These are phyloP conservation scores for Clamator glandarius DNA, from an alignment of 2,797 vertebrate species.

Conservation along the genomic window DNA sequence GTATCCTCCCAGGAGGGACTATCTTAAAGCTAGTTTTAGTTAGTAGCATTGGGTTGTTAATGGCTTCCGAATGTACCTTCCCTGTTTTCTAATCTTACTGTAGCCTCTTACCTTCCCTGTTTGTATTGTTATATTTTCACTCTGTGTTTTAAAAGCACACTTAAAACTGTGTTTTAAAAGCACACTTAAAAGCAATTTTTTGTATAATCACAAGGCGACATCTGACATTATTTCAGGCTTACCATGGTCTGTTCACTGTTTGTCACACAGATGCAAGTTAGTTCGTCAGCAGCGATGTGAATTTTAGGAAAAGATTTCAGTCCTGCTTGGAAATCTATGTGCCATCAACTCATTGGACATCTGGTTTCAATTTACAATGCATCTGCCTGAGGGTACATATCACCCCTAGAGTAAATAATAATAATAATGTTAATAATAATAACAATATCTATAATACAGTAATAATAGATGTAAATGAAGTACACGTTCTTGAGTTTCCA, in stretches of 20 bases:
- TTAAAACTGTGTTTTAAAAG: neutral
- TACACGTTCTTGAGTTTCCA: conserved; percentile 65
- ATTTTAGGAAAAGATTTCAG: conserved; percentile 35
- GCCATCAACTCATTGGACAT: conserved; percentile 72
- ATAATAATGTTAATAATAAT: conserved; percentile 70
- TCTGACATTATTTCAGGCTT: neutral
- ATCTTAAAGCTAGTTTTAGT: conserved; percentile 48
- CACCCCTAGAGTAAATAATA: conserved; percentile 68
- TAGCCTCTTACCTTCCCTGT: neutral
- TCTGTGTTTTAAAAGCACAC: neutral
- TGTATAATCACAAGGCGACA: neutral
- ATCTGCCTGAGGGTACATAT: conserved; percentile 38
- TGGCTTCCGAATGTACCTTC: conserved; percentile 60
- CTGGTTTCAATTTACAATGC: conserved; percentile 74
- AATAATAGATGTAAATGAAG: conserved; percentile 71
- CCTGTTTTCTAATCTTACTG: neutral
- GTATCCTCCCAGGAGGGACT: conserved; percentile 30
- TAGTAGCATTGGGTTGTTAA: conserved; percentile 33
- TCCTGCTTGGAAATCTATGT: conserved; percentile 66
- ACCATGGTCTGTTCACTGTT: neutral
- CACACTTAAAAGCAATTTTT: no score
- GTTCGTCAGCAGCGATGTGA: neutral
- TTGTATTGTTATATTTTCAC: neutral
- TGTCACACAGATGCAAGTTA: neutral
- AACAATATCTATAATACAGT: conserved; percentile 66